phyloP scores from a whole-genome alignment of 2,113 vertebrate genomes.

The Mesembrinibis cayennensis region DNA sequence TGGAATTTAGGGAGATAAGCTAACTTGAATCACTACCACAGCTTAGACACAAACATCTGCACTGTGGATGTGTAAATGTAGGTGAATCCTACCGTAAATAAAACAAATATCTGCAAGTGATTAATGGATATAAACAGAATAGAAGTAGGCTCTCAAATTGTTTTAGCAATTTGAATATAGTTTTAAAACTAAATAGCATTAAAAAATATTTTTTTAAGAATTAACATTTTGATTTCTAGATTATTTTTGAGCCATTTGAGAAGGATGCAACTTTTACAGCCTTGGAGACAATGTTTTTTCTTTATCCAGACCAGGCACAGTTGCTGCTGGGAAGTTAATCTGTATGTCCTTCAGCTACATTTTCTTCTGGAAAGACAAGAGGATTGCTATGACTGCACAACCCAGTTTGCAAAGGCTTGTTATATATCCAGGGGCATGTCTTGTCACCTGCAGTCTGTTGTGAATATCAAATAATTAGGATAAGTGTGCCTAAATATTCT shows the following conservation, averaged over 20 bases:
- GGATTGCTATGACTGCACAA: neutral
- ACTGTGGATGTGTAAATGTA: neutral
- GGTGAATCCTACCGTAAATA: neutral
- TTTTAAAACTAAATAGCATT: neutral
- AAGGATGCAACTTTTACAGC: neutral
- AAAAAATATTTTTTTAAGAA: neutral
- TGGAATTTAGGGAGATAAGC: neutral
- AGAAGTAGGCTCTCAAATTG: neutral
- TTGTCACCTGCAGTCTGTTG: neutral
- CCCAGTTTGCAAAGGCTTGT: neutral
- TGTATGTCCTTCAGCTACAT: neutral
- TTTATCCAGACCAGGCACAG: neutral
- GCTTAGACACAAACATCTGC: neutral
- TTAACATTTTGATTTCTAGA: neutral
- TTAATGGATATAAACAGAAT: neutral
- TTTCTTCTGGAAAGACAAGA: neutral
- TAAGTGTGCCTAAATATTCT: neutral
- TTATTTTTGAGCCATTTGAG: neutral
- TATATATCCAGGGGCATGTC: neutral
- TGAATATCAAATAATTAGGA: neutral
- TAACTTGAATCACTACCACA: neutral
- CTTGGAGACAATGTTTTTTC: neutral
- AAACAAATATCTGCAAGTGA: neutral
- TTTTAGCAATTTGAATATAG: neutral
- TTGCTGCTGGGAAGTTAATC: neutral